Conservation (phyloP, 2,888 invertebrate genomes). For the Danaus chrysippus region DNA sequence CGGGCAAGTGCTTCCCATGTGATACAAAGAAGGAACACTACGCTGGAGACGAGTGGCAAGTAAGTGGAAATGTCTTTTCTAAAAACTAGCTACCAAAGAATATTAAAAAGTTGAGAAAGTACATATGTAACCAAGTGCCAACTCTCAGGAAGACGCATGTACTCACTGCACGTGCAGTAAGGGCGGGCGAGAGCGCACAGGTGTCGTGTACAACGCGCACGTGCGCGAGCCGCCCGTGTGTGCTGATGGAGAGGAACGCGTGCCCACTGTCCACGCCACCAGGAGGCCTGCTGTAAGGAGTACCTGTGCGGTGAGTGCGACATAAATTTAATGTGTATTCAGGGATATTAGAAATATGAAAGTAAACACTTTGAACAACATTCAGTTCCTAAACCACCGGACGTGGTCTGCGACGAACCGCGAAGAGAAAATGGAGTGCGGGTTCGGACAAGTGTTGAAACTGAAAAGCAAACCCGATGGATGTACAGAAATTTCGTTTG, state of each 20-base stretch:
- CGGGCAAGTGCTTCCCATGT: constrained; percentile 84
- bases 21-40: constrained; percentile 84
- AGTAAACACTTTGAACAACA: constrained; percentile 11
- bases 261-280: constrained; percentile 74
- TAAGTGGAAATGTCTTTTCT: constrained; percentile 34
- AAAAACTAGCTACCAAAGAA: too few relatives aligned
- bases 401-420: constrained; percentile 79
- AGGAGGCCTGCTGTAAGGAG: constrained; percentile 84
- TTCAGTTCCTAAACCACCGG: constrained; percentile 73
- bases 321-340: background rate
- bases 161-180: constrained; percentile 84
- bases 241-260: constrained; percentile 70
- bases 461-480: constrained; percentile 81
- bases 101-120: too few relatives aligned
- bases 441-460: constrained; percentile 84
- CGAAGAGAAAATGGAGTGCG: constrained; percentile 85
- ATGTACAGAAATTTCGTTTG: constrained; percentile 87
- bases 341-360: background rate
- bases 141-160: constrained; percentile 84
- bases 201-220: constrained; percentile 82
- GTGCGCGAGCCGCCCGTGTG: constrained; percentile 80
- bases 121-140: background rate
- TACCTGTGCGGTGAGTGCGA: constrained; percentile 81
- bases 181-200: constrained; percentile 47
- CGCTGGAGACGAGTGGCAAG: constrained; percentile 83